Percentiles rank a stretch among this genome's conserved stretches.
Evolutionary conservation across 2,888 invertebrate genomes (phyloP).

Genomic region (Gasteruption jaculator): DNA sequence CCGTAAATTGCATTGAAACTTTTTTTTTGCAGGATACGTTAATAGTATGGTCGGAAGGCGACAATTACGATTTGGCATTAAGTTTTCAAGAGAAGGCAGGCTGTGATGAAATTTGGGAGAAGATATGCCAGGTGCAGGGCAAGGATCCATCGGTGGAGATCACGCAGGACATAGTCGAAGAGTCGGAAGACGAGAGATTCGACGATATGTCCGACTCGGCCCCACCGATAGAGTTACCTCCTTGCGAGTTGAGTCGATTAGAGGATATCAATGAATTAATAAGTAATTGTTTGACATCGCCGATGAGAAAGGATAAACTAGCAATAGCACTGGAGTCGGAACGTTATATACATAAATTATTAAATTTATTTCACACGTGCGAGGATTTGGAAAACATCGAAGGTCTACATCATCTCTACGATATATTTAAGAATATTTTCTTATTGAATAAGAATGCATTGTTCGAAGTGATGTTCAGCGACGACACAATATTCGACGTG

Average conservation of each 20-base stretch:
- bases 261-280: conserved; percentile 94
- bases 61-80: conserved; percentile 97
- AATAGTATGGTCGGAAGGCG: conserved; percentile 99
- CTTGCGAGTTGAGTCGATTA: conserved; percentile 88
- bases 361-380: conserved; percentile 93
- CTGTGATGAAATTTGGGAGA: conserved; percentile 99
- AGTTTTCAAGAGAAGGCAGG: conserved; percentile 99
- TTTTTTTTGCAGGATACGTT: conserved; percentile 73
- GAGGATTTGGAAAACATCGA: conserved; percentile 95
- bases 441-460: conserved; percentile 95
- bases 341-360: conserved; percentile 90
- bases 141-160: conserved; percentile 98
- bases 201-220: conserved; percentile 95
- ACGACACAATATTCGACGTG: conserved; percentile 95
- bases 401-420: conserved; percentile 91
- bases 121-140: conserved; percentile 98
- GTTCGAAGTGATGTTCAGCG: conserved; percentile 96
- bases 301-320: conserved; percentile 89
- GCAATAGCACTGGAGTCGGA: conserved; percentile 90
- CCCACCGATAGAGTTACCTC: conserved; percentile 90
- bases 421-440: conserved; percentile 98
- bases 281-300: conserved; percentile 82
- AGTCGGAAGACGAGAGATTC: conserved; percentile 93
- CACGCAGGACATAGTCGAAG: conserved; percentile 94
- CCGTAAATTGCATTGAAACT: conserved; percentile 5